phyloP scores from a whole-genome alignment of 2,797 vertebrate genomes.

The Muraenolepis orangiensis region DNA sequence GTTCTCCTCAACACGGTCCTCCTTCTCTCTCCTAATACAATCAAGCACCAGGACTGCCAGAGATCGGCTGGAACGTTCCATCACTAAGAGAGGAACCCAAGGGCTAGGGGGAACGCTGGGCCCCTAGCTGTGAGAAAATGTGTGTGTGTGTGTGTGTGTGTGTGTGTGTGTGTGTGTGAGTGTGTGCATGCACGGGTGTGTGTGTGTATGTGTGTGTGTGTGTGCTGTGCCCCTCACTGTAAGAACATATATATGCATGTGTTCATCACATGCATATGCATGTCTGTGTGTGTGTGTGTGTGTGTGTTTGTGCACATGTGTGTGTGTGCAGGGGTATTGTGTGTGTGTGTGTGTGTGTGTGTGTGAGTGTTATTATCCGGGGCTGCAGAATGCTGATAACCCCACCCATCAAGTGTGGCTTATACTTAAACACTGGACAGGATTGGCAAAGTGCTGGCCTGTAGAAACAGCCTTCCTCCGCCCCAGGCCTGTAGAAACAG shows the following conservation, averaged over 20 bases:
- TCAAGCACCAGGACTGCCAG: background rate
- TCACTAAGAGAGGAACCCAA: background rate
- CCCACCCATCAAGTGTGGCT: conserved; percentile 60
- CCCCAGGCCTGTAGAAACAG: conserved; percentile 44
- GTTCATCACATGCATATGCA: background rate
- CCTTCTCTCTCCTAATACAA: background rate
- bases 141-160: background rate
- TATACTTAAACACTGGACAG: conserved; percentile 59
- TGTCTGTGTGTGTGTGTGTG: no score
- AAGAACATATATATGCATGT: background rate
- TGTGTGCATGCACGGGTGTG: no score
- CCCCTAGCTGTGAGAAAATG: background rate
- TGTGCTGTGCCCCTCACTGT: background rate
- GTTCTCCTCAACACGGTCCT: background rate
- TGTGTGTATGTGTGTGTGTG: conserved; percentile 11
- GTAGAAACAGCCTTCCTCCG: conserved; percentile 52
- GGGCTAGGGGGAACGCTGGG: background rate
- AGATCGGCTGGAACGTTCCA: background rate
- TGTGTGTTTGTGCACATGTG: no score
- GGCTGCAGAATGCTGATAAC: conserved; percentile 70
- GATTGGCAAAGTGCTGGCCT: conserved; percentile 58
- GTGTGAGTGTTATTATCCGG: conserved; percentile 34
- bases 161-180: no score
- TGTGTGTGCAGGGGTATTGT: background rate
- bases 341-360: conserved; percentile 14